A percentile compares a stretch with the other conserved stretches of the same genome.
Evolutionary conservation across 2,113 vertebrate species (phyloP).

Genomic region (Serinus canaria): DNA sequence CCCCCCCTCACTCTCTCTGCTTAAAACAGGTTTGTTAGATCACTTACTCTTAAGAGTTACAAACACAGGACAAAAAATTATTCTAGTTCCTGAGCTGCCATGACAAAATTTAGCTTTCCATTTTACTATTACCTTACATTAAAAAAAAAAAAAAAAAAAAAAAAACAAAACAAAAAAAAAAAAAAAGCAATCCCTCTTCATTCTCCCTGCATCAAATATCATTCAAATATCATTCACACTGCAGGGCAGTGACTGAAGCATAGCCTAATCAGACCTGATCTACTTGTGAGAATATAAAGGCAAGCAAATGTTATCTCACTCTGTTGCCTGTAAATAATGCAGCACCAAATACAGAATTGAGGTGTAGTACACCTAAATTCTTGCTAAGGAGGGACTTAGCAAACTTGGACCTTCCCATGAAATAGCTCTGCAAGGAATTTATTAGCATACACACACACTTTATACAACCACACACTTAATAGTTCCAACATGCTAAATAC

Average conservation of each 20-base stretch:
- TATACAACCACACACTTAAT: not conserved
- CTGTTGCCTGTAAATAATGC: not conserved
- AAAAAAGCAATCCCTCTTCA: not conserved
- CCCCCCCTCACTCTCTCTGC: too few species aligned
- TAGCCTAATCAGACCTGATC: not conserved
- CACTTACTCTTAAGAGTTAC: not conserved
- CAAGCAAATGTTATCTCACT: not conserved
- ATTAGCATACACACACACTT: not conserved
- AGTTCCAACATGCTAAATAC: not conserved
- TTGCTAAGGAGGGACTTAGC: not conserved
- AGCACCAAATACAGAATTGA: not conserved
- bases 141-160: not conserved
- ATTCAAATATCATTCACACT: not conserved
- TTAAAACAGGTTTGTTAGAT: not conserved
- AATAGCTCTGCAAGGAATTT: not conserved
- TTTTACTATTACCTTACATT: not conserved
- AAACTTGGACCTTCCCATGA: not conserved
- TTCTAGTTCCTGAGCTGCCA: not conserved
- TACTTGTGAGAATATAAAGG: not conserved
- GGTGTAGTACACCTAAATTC: not conserved
- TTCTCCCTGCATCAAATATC: not conserved
- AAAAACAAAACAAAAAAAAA: not conserved
- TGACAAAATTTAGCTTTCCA: not conserved
- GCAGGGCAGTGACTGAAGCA: not conserved
- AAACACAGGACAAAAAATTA: not conserved